Conservation (phyloP, 1,140 invertebrate species). For the Hydropsyche tenuis region DNA sequence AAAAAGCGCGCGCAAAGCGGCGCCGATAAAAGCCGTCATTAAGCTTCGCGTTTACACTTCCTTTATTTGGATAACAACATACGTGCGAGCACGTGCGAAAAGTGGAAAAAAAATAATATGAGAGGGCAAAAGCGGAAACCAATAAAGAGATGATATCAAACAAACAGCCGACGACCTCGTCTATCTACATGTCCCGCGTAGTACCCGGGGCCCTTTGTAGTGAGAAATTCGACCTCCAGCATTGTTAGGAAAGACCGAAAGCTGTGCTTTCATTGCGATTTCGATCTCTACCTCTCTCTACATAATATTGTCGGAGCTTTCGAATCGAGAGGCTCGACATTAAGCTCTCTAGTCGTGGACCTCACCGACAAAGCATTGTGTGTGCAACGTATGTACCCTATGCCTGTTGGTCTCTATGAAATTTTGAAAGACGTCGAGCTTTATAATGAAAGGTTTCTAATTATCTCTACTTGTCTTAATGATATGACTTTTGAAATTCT, state of each 20-base stretch:
- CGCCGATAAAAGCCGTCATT: constrained; percentile 16
- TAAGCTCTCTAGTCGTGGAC: neutral
- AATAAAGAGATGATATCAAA: constrained; percentile 32
- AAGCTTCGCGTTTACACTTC: constrained; percentile 27
- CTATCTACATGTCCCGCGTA: neutral
- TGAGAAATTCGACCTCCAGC: neutral
- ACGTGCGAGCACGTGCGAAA: constrained; percentile 10
- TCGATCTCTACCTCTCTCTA: neutral
- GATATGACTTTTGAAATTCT: no score
- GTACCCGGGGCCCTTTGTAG: neutral
- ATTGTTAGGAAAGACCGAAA: constrained; percentile 2
- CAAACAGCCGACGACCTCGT: neutral
- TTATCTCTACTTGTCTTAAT: no score
- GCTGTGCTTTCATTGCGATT: neutral
- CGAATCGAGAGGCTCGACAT: constrained; percentile 14
- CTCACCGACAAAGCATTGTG: no score
- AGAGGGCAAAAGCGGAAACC: constrained; percentile 5
- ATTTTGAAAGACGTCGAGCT: no score
- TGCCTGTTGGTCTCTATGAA: no score
- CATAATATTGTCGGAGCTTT: neutral
- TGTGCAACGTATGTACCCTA: no score
- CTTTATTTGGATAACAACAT: constrained; percentile 23
- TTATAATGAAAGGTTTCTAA: no score
- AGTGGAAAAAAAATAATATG: constrained; percentile 1
- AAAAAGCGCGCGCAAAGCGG: neutral